These are phyloP conservation scores for Orchesellides sinensis DNA, from an alignment of 2,888 invertebrate species.

Conservation along the genomic window DNA sequence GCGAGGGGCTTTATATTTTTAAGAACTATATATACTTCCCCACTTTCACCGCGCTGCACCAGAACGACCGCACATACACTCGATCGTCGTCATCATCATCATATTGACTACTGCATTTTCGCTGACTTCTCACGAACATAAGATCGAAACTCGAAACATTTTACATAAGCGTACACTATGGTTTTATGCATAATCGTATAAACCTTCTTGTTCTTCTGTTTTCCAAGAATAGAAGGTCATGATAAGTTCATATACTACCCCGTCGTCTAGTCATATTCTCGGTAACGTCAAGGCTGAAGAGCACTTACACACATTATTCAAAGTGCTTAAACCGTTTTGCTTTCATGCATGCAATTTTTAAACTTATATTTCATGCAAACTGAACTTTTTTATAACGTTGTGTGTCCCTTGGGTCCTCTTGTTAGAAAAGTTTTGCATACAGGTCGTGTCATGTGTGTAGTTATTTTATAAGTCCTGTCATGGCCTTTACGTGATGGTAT, in stretches of 20 bases:
- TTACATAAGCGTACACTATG: neutral
- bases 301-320: slow-evolving; percentile 6
- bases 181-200: neutral
- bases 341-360: slow-evolving; percentile 22
- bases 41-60: slow-evolving; percentile 7
- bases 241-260: neutral
- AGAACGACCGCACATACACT: slow-evolving; percentile 6
- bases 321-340: slow-evolving; percentile 27
- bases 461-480: too few species aligned
- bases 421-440: slow-evolving; percentile 55
- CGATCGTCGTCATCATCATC: slow-evolving; percentile 1
- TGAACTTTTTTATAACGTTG: slow-evolving; percentile 34
- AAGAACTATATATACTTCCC: too few species aligned
- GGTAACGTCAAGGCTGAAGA: too few species aligned
- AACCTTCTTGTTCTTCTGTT: too few species aligned
- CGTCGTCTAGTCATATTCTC: neutral
- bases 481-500: too few species aligned
- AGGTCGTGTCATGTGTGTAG: too few species aligned
- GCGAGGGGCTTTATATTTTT: slow-evolving; percentile 62
- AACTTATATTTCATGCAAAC: slow-evolving; percentile 26
- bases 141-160: neutral
- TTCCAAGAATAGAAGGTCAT: neutral
- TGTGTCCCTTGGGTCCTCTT: slow-evolving; percentile 37
- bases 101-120: neutral
- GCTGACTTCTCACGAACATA: neutral